Base-by-base conservation (phyloP, 2,113 vertebrate species). In the Cheirogaleus medius region DNA sequence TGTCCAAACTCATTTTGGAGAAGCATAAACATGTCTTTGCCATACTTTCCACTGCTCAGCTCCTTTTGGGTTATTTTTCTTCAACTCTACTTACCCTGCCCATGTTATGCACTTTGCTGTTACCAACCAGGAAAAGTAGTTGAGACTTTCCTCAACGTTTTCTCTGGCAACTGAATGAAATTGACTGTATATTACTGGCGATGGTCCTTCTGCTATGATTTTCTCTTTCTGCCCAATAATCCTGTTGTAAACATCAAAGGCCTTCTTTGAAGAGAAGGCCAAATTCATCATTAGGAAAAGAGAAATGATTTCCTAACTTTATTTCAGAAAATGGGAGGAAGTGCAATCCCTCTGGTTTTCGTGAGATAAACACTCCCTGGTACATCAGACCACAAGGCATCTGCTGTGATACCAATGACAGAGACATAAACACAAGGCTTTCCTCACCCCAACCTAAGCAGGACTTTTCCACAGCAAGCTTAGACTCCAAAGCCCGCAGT, bases 241-340 rank as follows among this genome's bases (percentile, higher is more conserved):
- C 84, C 91, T 80, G 92, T 96, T 96, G 97, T 92, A 98, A 98
- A 98, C 98, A 98, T 98, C 95, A 97, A 97, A 98, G 93, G 96
- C 39, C 60, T 97, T 90, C 98, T 99, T 98, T 98, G 98, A 99
- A 98, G 98, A 98, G 97, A 98, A 98, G 91, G 98, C 98, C 98
- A 99, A 98, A 98, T 98, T 98, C 96, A 94, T 97, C 96, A 98
- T 98, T 98, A 98, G 97, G 97, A 97, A 96, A 88, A 87, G 95
- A 96, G 97, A 98, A 97, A 84, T 96, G 56, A 91, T 98, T 98
- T 98, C 97, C 97, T 97, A 97, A 98, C 98, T 99, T 98, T 98
- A 99, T 98, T 98, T 98, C 98, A 99, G 98, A 98, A 98, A 97
- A 98, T 95, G 95, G 94, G 63, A 97, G 94, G 93, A 92, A 83